These are phyloP conservation scores for Plutomurus gul DNA, from an alignment of 1,140 invertebrate genomes.

Conservation along the genomic window DNA sequence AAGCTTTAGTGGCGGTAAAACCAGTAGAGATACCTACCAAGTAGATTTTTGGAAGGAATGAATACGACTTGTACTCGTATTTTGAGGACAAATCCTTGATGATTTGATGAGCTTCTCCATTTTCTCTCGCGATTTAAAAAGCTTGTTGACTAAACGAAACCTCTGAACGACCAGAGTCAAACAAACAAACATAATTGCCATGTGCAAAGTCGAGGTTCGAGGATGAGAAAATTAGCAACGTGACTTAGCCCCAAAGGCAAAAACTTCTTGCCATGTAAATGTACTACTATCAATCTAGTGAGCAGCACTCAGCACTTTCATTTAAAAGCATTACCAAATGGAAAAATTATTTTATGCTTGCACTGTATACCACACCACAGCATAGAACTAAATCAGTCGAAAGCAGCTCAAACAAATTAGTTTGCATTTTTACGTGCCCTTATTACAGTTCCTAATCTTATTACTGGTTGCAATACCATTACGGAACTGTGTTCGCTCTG, in stretches of 20 bases:
- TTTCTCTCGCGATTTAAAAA: not conserved
- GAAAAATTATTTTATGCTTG: not conserved
- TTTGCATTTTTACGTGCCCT: too few relatives aligned
- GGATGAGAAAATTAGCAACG: constrained; percentile 28
- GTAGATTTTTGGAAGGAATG: not conserved
- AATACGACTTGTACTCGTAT: not conserved
- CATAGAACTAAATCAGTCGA: not conserved
- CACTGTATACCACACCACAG: not conserved
- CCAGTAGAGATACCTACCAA: too few relatives aligned
- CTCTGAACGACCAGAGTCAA: not conserved
- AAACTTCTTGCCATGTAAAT: not conserved
- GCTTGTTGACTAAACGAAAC: not conserved
- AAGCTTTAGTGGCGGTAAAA: too few relatives aligned
- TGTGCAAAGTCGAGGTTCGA: not conserved
- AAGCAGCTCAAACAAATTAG: too few relatives aligned
- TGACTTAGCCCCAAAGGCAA: constrained; percentile 11
- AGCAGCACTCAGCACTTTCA: not conserved
- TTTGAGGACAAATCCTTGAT: constrained; percentile 12
- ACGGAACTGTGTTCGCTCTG: too few relatives aligned
- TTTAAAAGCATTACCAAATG: not conserved
- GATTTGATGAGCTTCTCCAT: not conserved
- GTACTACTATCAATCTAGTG: not conserved
- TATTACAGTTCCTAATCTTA: too few relatives aligned
- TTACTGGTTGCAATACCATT: too few relatives aligned
- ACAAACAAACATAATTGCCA: constrained; percentile 1